Percentiles rank a stretch among this genome's conserved stretches.
phyloP scores from a whole-genome alignment of 2,113 vertebrate genomes.

The Pavo muticus region DNA sequence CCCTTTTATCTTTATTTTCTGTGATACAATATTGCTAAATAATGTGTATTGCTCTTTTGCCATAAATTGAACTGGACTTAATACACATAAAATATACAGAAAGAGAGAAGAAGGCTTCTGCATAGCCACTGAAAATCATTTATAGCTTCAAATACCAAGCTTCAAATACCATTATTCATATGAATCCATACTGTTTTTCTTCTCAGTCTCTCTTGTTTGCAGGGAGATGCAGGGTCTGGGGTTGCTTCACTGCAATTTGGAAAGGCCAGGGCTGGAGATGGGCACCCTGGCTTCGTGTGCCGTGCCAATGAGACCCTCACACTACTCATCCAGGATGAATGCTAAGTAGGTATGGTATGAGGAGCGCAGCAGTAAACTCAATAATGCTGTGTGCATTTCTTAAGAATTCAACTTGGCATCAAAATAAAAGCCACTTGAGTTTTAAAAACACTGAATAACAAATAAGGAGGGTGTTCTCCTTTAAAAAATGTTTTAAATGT shows the following conservation, averaged over 20 bases:
- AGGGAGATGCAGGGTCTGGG: not conserved
- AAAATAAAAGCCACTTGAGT: not conserved
- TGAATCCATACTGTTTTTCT: not conserved
- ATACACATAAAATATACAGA: not conserved
- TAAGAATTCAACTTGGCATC: not conserved
- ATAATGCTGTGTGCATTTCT: not conserved
- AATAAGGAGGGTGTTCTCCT: not conserved
- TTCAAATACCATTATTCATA: not conserved
- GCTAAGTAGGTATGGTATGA: not conserved
- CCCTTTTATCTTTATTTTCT: not conserved
- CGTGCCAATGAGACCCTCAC: not conserved
- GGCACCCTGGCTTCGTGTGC: not conserved
- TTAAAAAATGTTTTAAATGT: not conserved
- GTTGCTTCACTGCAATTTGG: not conserved
- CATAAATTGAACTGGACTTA: not conserved
- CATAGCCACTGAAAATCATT: accelerated
- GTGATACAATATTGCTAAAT: not conserved
- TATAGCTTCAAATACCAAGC: not conserved
- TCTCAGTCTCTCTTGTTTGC: not conserved
- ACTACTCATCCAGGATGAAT: not conserved
- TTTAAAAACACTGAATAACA: not conserved
- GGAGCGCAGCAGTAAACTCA: not conserved
- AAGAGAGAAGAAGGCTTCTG: not conserved
- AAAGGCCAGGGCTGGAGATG: not conserved
- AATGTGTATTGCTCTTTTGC: not conserved